Conservation (phyloP, 1,140 invertebrate genomes). For the Anastrepha ludens region DNA sequence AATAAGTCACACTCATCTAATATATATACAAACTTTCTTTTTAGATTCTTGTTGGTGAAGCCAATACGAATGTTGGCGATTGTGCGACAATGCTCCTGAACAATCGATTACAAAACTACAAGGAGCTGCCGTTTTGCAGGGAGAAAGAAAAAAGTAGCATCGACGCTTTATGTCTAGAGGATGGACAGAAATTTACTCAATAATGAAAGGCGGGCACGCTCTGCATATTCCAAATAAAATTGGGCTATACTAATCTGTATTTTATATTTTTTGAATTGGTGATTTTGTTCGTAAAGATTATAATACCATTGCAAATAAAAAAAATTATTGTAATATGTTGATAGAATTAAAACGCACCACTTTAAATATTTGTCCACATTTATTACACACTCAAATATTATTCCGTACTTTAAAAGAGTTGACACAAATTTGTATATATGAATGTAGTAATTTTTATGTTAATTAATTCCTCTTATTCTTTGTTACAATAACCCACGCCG, state of each 20-base stretch:
- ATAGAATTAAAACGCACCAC: neutral
- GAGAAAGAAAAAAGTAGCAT: neutral
- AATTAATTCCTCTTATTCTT: neutral
- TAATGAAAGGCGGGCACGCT: neutral
- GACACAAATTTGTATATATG: constrained; percentile 57
- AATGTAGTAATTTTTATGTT: constrained; percentile 55
- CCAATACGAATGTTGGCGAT: constrained; percentile 63
- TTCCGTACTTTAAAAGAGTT: constrained; percentile 41
- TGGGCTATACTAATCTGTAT: no score
- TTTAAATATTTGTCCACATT: constrained; percentile 34
- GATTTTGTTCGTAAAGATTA: no score
- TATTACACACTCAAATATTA: constrained; percentile 52
- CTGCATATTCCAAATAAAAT: no score
- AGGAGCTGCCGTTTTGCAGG: neutral
- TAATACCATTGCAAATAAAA: no score
- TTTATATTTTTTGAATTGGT: no score
- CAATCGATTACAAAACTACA: neutral
- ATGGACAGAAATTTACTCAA: neutral
- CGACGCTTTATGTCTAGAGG: neutral
- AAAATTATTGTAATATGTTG: no score
- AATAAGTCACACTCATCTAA: no score
- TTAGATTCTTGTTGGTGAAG: constrained; percentile 65
- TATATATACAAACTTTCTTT: no score
- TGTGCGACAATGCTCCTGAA: neutral
- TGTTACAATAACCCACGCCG: neutral